Conservation (phyloP, 2,888 invertebrate species). For the Metacarcinus magister region DNA sequence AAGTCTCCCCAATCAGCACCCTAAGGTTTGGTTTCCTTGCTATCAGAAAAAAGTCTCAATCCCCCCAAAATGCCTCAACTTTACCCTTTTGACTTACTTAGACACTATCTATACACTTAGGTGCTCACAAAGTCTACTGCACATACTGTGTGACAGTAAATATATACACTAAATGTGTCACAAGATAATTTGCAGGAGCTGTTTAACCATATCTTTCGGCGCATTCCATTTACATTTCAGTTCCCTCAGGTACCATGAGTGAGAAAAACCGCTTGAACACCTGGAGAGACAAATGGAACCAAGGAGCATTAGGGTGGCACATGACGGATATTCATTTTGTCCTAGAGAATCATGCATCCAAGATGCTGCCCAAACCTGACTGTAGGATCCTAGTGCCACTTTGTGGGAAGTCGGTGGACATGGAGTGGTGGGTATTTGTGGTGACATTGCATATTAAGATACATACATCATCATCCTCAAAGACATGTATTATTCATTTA, state of each 20-base stretch:
- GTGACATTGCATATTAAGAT: neutral
- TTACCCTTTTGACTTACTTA: no score
- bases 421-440: slow-evolving; percentile 59
- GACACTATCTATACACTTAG: no score
- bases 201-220: neutral
- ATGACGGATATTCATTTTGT: slow-evolving; percentile 35
- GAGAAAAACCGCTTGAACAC: neutral
- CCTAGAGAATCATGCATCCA: slow-evolving; percentile 42
- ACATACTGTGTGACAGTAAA: neutral
- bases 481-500: no score
- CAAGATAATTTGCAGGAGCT: neutral
- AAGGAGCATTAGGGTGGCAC: slow-evolving; percentile 62
- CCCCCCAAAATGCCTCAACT: no score
- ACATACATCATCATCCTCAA: no score
- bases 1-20: no score
- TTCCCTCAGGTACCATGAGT: slow-evolving; percentile 5
- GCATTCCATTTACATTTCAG: neutral
- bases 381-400: slow-evolving; percentile 64
- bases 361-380: slow-evolving; percentile 10
- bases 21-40: no score
- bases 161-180: neutral
- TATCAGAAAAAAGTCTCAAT: no score
- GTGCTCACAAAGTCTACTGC: no score
- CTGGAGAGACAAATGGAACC: slow-evolving; percentile 62
- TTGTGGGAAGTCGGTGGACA: slow-evolving; percentile 68